Conservation (phyloP, 1,140 invertebrate genomes). For the Kradibia gibbosae region DNA sequence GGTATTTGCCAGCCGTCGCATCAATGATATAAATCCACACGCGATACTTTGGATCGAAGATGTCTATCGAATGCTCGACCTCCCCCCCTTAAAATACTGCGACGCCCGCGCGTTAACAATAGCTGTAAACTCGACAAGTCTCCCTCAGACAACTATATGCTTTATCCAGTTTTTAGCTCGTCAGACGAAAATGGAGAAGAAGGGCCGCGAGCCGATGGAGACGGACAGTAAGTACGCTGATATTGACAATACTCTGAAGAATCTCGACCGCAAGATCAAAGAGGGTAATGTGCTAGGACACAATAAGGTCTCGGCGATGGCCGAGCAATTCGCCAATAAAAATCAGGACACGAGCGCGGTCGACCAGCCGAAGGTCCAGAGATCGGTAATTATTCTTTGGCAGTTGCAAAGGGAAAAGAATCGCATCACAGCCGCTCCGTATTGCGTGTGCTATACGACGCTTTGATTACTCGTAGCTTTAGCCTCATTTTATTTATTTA, state of each 20-base stretch:
- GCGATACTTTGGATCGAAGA: no score
- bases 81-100: slow-evolving; percentile 9
- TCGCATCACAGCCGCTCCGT: slow-evolving; percentile 48
- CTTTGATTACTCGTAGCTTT: slow-evolving; percentile 17
- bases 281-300: slow-evolving; percentile 83
- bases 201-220: slow-evolving; percentile 75
- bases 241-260: slow-evolving; percentile 86
- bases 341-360: slow-evolving; percentile 67
- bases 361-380: slow-evolving; percentile 75
- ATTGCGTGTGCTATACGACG: slow-evolving; percentile 46
- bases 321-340: slow-evolving; percentile 82
- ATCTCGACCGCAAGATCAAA: slow-evolving; percentile 85
- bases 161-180: slow-evolving; percentile 82
- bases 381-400: slow-evolving; percentile 75
- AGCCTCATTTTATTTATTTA: not conserved
- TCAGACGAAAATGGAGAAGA: slow-evolving; percentile 83
- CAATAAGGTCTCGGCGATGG: slow-evolving; percentile 91
- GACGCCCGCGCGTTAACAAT: not conserved
- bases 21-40: no score
- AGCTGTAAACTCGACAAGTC: not conserved
- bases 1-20: no score
- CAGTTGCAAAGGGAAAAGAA: slow-evolving; percentile 47
- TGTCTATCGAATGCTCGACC: no score
- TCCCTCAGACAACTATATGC: slow-evolving; percentile 63
- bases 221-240: slow-evolving; percentile 78